A percentile compares a stretch with the other conserved stretches of the same genome.
Conservation (phyloP, 1,140 invertebrate genomes). For the Nasonia longicornis region DNA sequence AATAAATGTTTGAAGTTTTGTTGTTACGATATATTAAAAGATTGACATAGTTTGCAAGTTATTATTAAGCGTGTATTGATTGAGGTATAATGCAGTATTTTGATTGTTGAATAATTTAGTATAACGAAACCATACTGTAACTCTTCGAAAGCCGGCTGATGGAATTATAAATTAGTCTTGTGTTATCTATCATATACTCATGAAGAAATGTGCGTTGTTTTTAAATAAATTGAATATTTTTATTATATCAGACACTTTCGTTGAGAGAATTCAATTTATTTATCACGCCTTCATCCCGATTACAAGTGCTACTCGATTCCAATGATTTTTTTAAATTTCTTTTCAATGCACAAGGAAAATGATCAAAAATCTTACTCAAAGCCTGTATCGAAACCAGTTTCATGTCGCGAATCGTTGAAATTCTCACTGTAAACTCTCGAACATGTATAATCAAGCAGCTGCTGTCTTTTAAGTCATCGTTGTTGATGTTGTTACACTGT, state of each 20-base stretch:
- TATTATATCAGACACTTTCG: too few species aligned
- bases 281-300: too few species aligned
- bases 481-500: constrained; percentile 47
- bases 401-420: constrained; percentile 6
- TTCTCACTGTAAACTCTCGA: constrained; percentile 32
- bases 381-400: background rate
- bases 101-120: background rate
- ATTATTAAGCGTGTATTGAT: background rate
- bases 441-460: constrained; percentile 18
- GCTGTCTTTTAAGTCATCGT: constrained; percentile 44
- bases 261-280: too few species aligned
- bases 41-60: background rate
- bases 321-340: too few species aligned
- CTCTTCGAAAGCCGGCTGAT: background rate
- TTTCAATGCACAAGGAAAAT: too few species aligned
- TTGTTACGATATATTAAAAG: background rate
- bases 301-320: too few species aligned
- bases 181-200: too few species aligned
- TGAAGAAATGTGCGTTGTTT: too few species aligned
- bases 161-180: too few species aligned
- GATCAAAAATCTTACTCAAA: background rate
- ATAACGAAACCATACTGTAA: too few species aligned
- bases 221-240: too few species aligned
- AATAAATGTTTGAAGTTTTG: background rate
- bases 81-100: background rate